Conservation (phyloP, 2,888 invertebrate genomes). For the Pheosia tremula region DNA sequence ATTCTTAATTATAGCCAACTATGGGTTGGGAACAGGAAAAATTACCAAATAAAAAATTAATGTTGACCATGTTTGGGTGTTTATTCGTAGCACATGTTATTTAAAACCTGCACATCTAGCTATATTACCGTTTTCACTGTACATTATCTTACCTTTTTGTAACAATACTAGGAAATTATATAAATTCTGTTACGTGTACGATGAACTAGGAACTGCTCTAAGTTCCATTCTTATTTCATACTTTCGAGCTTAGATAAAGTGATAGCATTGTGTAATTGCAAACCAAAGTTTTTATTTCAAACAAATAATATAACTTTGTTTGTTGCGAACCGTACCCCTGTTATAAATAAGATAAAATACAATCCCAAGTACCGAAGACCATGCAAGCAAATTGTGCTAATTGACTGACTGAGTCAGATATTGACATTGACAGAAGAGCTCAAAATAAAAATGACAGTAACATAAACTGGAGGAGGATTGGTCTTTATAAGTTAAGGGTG, state of each 20-base stretch:
- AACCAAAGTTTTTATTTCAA: background rate
- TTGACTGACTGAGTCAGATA: too few species aligned
- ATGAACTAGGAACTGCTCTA: constrained; percentile 26
- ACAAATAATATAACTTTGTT: background rate
- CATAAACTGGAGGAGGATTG: too few species aligned
- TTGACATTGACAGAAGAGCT: too few species aligned
- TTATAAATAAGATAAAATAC: background rate
- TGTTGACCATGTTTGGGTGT: too few species aligned
- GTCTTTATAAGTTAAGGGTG: too few species aligned
- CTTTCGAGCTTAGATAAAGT: background rate
- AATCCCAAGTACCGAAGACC: background rate
- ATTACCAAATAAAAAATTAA: too few species aligned
- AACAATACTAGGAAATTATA: constrained; percentile 47
- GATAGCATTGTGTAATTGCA: background rate
- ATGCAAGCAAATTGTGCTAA: too few species aligned
- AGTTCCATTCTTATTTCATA: constrained; percentile 28
- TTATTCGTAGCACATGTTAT: too few species aligned
- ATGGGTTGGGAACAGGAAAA: too few species aligned
- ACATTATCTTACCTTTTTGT: constrained; percentile 39
- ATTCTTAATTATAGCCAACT: too few species aligned
- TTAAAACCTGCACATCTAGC: background rate
- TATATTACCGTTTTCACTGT: background rate
- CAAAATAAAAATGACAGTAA: too few species aligned
- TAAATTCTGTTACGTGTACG: constrained; percentile 54
- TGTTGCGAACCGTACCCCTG: too few species aligned